A percentile compares a stretch with the other conserved stretches of the same genome.
Conservation (phyloP, 1,140 invertebrate species). For the Camponotus vicinus region DNA sequence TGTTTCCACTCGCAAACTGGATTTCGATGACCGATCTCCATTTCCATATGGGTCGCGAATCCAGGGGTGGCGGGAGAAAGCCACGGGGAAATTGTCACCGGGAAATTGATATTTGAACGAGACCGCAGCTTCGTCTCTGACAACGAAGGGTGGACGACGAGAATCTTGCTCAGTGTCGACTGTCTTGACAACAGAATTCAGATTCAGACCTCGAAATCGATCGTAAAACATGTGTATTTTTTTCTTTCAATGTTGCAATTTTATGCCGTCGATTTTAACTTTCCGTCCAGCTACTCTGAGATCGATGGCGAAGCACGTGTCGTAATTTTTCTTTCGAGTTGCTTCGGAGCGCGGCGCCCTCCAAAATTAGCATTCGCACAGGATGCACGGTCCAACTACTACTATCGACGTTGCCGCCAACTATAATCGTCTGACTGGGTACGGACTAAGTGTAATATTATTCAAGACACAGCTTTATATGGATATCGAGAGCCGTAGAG, state of each 20-base stretch:
- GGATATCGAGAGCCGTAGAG: conserved; percentile 83
- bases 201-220: conserved; percentile 1
- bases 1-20: conserved; percentile 83
- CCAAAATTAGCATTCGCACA: conserved; percentile 86
- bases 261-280: background rate
- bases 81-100: conserved; percentile 75
- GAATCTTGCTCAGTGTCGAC: background rate
- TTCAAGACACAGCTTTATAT: conserved; percentile 86
- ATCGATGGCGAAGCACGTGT: conserved; percentile 29
- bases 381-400: conserved; percentile 87
- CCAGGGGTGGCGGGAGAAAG: conserved; percentile 36
- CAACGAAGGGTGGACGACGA: background rate
- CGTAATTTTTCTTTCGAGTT: conserved; percentile 48
- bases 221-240: conserved; percentile 7
- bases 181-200: background rate
- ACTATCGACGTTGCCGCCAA: conserved; percentile 85
- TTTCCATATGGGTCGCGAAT: conserved; percentile 80
- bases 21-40: conserved; percentile 84
- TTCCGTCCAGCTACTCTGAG: background rate
- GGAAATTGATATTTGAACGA: conserved; percentile 82
- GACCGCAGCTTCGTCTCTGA: background rate
- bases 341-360: conserved; percentile 34
- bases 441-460: conserved; percentile 86
- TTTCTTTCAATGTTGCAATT: conserved; percentile 3
- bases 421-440: conserved; percentile 86